Percentiles rank a stretch among this genome's conserved stretches.
Evolutionary conservation across 1,140 invertebrate genomes (phyloP).

Genomic region (Papilio dardanus): DNA sequence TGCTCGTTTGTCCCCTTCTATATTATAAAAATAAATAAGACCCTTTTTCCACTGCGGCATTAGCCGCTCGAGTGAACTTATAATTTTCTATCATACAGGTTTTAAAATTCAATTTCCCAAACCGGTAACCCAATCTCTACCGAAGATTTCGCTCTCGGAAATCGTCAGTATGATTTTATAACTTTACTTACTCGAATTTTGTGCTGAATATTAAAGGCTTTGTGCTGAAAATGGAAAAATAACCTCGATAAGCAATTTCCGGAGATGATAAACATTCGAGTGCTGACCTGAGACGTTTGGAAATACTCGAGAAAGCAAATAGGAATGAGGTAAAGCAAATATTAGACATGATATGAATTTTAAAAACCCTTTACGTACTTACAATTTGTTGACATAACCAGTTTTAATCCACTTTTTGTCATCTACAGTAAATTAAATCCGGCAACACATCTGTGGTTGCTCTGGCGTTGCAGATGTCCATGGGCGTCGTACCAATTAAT

Average conservation of each 20-base stretch:
- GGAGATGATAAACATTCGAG: not conserved
- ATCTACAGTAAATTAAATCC: too few relatives aligned
- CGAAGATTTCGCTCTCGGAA: not conserved
- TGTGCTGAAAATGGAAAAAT: slow-evolving; percentile 8
- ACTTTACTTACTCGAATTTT: not conserved
- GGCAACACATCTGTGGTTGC: too few relatives aligned
- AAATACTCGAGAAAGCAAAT: not conserved
- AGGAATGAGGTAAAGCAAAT: not conserved
- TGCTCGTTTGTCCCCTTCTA: too few relatives aligned
- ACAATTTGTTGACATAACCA: too few relatives aligned
- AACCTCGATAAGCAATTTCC: not conserved
- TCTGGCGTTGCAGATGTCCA: too few relatives aligned
- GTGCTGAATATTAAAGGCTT: not conserved
- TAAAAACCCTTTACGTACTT: not conserved
- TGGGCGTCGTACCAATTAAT: too few relatives aligned
- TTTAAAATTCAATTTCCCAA: not conserved
- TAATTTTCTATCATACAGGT: not conserved
- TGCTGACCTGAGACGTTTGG: not conserved
- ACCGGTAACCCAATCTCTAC: not conserved
- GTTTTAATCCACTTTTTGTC: too few relatives aligned
- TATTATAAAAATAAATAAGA: too few relatives aligned
- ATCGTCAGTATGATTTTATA: not conserved
- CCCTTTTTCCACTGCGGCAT: too few relatives aligned
- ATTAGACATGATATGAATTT: not conserved
- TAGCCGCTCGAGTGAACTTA: too few relatives aligned